Base-by-base conservation (phyloP, 2,888 invertebrate genomes). In the Drosophila pseudotalamancana region DNA sequence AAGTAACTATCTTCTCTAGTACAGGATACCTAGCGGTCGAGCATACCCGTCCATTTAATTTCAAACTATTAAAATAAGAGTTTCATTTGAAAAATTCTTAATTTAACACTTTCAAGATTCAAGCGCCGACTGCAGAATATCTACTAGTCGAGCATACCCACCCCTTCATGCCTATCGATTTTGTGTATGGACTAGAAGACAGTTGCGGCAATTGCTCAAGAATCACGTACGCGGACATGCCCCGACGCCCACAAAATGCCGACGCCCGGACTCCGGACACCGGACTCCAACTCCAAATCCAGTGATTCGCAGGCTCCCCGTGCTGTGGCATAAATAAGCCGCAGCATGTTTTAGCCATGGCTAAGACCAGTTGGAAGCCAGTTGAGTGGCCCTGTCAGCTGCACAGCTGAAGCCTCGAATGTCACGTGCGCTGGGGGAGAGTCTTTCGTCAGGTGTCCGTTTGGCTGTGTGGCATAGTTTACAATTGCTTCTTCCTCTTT, bases 181-280 rank as follows among this genome's bases (percentile, higher is more conserved):
- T 68, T 64, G 54, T 40, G 49, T 45, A 37, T 53, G 34, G 50
- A 32, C 42, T 18, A 63, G 35, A 35, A 56, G 61, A 50, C 70
- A 56, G 54, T 73, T 60, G 71, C 61, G 42, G 75, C 67, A 75
- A 71, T 74, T 59, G 62, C 57, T 55, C 14, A 48, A 63, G 73
- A 77, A 84, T 80, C 87, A 87, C 87, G 80, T 81, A 83, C 80
- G 49, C 72, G 53, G 32, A 45, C 59, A 53, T 46, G 59, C 69
- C 74, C 49, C 74, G 37, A 72, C 67, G 62, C 51, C 45, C 32
- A 72, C 72, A 50, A 56, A 69, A 49, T 54, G 63, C 29, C 50
- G 46, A 25, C 40, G 37, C 18, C 48, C 42, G 9, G 27, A 31
- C 9, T 21, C 46, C 34, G 27, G 21, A 11, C 21, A 12, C 5